Percentiles rank a stretch among this genome's conserved stretches.
Evolutionary conservation across 2,797 vertebrate species (phyloP).

Genomic region (Clarias platycephalus): DNA sequence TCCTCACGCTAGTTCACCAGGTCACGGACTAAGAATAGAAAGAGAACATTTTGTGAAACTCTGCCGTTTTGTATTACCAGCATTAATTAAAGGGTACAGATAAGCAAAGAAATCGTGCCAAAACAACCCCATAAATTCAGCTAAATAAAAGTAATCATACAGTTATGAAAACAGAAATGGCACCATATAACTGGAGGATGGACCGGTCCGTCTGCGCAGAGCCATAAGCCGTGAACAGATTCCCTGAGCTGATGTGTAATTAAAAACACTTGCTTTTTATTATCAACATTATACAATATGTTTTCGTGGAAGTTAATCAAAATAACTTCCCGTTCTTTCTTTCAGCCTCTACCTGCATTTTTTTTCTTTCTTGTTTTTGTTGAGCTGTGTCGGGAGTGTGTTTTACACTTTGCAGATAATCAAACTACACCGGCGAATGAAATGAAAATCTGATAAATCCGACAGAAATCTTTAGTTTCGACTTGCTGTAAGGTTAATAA

Average conservation of each 20-base stretch:
- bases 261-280: not conserved
- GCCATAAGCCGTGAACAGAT: not conserved
- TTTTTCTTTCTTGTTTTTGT: too few species aligned
- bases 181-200: not conserved
- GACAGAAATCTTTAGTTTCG: not conserved
- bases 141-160: not conserved
- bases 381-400: not conserved
- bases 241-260: not conserved
- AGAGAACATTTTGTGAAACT: not conserved
- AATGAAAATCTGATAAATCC: not conserved
- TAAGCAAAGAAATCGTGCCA: not conserved
- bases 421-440: not conserved
- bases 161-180: not conserved
- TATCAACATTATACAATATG: not conserved
- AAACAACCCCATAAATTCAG: not conserved
- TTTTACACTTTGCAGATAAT: not conserved
- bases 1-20: not conserved
- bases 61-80: not conserved
- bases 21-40: not conserved
- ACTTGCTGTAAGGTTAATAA: not conserved
- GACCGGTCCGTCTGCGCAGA: not conserved
- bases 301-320: not conserved
- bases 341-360: too few species aligned
- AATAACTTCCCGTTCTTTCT: not conserved
- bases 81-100: not conserved